Evolutionary conservation across 2,113 vertebrate species (phyloP), one percentile per base, ranked within the genome.

Genomic region (Hymenochirus boettgeri): DNA sequence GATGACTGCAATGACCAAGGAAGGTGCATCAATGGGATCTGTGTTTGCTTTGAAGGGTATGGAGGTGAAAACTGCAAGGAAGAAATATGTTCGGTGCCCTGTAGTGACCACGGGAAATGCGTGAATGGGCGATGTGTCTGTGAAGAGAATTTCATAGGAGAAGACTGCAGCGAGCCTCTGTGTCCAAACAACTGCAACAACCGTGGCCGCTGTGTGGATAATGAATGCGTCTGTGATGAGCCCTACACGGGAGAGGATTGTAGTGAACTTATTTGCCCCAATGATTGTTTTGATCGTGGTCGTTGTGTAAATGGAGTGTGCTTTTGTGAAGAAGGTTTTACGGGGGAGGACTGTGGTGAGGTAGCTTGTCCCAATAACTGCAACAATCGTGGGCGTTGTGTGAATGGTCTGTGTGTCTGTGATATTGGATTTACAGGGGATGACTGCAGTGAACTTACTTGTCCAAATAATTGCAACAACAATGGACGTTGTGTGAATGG

Each of bases 1-100:
- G 76, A 85, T 0, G 95, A 96, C 83, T 99, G 96, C 75, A 96
- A 92, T 0, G 96, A 98, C 83, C 94, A 98, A 77, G 96, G 96
- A 29, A 93, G 85, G 74, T 99, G 96, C 0, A 67, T 93, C 53
- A 79, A 90, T 0, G 96, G 94, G 5, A 76, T 82, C 21, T 99
- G 96, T 0, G 37, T 90, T 62, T 99, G 96, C 80, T 97, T 97
- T 2, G 92, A 94, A 45, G 93, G 94, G 37, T 98, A 91, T 19
- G 70, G 79, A 0, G 94, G 95, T 0, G 78, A 83, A 0, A 93
- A 95, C 87, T 99, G 96, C 27, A 5, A 89, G 0, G 74, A 73
- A 9, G 94, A 98, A 75, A 72, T 92, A 8, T 99, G 96, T 65
- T 73, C 82, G 0, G 74, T 77, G 50, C 89, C 93, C 19, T 99